phyloP scores from a whole-genome alignment of 92 coral and sea anemone genomes.

The Muricea muricata region DNA sequence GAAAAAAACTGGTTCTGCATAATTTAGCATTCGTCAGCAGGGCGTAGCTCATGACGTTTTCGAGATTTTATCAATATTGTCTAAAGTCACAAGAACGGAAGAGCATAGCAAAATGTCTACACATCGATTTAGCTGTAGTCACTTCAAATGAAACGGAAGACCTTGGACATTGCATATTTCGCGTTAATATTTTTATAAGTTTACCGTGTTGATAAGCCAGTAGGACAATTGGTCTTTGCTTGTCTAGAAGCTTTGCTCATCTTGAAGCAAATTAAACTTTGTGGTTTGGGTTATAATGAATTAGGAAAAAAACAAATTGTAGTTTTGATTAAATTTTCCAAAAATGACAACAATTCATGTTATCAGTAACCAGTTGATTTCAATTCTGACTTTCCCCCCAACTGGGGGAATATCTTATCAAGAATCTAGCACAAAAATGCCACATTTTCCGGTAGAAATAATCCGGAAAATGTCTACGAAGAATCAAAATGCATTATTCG shows the following conservation, averaged over 20 bases:
- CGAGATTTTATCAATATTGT: neutral
- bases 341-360: neutral
- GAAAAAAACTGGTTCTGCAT: no score
- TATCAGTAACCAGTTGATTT: slow-evolving; percentile 12
- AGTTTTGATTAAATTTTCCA: slow-evolving; percentile 23
- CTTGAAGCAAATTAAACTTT: no score
- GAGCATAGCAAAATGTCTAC: neutral
- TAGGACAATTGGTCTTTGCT: neutral
- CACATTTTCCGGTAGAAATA: slow-evolving; percentile 24
- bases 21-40: slow-evolving; percentile 6
- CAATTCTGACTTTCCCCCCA: slow-evolving; percentile 23
- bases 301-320: neutral
- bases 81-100: neutral
- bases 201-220: neutral
- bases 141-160: slow-evolving; percentile 22
- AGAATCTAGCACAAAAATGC: slow-evolving; percentile 14
- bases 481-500: neutral
- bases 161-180: neutral
- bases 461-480: slow-evolving; percentile 21
- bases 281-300: no score
- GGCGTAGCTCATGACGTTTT: neutral
- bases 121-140: slow-evolving; percentile 28
- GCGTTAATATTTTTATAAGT: neutral
- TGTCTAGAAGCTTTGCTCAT: neutral
- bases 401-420: slow-evolving; percentile 32